Conservation (phyloP, 2,113 vertebrate genomes). For the Accipiter cooperii region DNA sequence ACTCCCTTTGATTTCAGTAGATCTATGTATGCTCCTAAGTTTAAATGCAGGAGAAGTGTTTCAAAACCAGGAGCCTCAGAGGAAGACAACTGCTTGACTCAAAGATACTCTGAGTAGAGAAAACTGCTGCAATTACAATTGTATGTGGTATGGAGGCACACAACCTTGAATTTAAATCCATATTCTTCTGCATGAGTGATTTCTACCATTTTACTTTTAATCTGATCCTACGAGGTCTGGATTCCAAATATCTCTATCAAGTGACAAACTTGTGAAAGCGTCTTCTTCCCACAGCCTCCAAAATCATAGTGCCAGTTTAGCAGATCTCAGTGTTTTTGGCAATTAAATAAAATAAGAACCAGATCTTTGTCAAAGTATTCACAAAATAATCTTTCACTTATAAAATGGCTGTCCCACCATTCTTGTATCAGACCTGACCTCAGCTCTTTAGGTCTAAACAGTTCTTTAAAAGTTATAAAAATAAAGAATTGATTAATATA, state of each 20-base stretch:
- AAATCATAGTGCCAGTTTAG: constrained; percentile 32
- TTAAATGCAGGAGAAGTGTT: neutral
- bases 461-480: constrained; percentile 44
- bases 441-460: constrained; percentile 41
- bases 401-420: neutral
- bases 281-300: constrained; percentile 26
- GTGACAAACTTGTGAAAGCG: neutral
- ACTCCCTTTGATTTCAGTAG: neutral
- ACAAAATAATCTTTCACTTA: constrained; percentile 14
- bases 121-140: neutral
- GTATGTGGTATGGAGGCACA: neutral
- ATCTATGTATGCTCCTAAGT: neutral
- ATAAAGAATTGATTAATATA: constrained; percentile 64
- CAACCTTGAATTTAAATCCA: neutral
- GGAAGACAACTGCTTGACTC: neutral
- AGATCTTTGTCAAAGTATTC: constrained; percentile 33
- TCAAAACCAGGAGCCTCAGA: neutral
- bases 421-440: constrained; percentile 48
- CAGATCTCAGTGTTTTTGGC: constrained; percentile 8
- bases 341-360: constrained; percentile 37
- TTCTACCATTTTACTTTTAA: neutral
- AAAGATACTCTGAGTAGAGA: neutral
- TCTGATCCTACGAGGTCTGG: neutral
- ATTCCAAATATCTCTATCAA: neutral
- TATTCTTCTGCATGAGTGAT: neutral